Evolutionary conservation across 2,888 invertebrate genomes (phyloP).

Genomic region (Mesorhabditis sp.): DNA sequence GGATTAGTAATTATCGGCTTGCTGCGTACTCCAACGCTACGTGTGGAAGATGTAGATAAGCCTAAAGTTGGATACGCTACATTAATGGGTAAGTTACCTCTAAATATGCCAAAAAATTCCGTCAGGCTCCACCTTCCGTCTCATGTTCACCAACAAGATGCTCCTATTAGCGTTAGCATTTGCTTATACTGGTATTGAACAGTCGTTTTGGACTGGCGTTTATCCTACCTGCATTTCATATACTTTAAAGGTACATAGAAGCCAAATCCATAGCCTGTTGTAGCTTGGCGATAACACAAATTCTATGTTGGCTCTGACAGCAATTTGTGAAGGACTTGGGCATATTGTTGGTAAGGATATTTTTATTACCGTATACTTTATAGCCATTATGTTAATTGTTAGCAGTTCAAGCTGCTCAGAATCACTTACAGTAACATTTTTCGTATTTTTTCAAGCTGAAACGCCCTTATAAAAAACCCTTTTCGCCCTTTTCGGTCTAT

Average conservation of each 20-base stretch:
- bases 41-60: background rate
- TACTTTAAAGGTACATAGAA: constrained; percentile 65
- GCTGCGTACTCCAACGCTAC: background rate
- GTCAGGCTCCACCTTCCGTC: constrained; percentile 30
- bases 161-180: constrained; percentile 37
- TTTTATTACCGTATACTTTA: background rate
- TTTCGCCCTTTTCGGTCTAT: background rate
- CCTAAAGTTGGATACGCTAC: background rate
- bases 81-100: background rate
- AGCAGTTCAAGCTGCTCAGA: no score
- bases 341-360: constrained; percentile 76
- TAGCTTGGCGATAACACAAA: constrained; percentile 62
- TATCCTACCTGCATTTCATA: constrained; percentile 88
- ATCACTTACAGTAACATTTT: no score
- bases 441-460: no score
- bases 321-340: constrained; percentile 87
- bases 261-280: background rate
- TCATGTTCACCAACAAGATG: constrained; percentile 40
- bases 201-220: constrained; percentile 68
- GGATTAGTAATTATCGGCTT: background rate
- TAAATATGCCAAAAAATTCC: background rate
- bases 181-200: constrained; percentile 37
- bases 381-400: no score
- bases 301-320: constrained; percentile 78
- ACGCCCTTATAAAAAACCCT: no score